These are phyloP conservation scores for Mactromeris polynyma DNA, from an alignment of 2,888 invertebrate genomes.

Conservation along the genomic window DNA sequence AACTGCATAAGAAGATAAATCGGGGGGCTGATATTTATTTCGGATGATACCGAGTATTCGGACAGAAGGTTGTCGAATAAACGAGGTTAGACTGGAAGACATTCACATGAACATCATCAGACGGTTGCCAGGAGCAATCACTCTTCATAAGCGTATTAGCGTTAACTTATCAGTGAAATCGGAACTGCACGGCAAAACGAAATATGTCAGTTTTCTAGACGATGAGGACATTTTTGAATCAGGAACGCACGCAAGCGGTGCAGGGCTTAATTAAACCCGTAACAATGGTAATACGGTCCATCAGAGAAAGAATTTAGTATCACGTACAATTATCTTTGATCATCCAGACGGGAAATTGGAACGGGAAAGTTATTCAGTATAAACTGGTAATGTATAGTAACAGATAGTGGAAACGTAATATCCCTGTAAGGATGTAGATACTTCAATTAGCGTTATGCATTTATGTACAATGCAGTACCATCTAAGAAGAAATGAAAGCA, in stretches of 20 bases:
- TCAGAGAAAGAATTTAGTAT: background rate
- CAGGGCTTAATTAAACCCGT: background rate
- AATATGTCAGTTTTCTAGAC: background rate
- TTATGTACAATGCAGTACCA: no score
- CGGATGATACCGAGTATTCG: no score
- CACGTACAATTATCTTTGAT: slow-evolving; percentile 6
- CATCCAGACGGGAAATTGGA: slow-evolving; percentile 2
- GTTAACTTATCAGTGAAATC: background rate
- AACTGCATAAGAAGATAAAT: no score
- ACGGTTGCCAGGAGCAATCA: background rate
- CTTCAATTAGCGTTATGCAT: background rate
- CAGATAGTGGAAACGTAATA: no score
- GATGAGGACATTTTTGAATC: background rate
- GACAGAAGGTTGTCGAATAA: no score
- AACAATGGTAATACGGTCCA: background rate
- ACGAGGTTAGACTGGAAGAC: no score
- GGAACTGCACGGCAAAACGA: background rate
- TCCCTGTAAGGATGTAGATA: no score
- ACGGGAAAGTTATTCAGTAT: background rate
- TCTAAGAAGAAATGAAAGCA: no score
- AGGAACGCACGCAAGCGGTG: background rate
- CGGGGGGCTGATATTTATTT: no score
- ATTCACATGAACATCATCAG: background rate
- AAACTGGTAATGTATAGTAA: background rate
- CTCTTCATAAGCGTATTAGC: background rate